phyloP scores from a whole-genome alignment of 2,888 invertebrate genomes.

The Agriopis leucophaearia region DNA sequence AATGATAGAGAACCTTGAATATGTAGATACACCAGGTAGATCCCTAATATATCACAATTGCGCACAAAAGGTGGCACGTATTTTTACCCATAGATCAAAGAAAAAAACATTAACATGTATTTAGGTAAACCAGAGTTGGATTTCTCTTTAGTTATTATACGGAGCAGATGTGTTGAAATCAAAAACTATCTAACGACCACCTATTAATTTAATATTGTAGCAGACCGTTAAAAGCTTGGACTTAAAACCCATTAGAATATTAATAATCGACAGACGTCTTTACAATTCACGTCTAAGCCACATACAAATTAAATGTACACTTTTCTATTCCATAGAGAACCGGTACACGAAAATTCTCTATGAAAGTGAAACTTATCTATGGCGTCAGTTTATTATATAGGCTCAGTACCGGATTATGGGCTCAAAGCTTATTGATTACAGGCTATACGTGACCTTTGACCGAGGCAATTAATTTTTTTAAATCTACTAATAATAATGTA shows the following conservation, averaged over 20 bases:
- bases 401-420: constrained; percentile 24
- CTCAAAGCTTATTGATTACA: constrained; percentile 36
- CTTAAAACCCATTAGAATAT: constrained; percentile 23
- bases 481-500: constrained; percentile 36
- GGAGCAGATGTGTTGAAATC: background rate
- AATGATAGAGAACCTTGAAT: too few species aligned
- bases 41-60: too few species aligned
- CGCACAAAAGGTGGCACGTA: too few species aligned
- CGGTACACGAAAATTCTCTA: constrained; percentile 28
- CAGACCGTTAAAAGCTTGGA: constrained; percentile 21
- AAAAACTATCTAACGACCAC: constrained; percentile 2
- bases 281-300: constrained; percentile 6
- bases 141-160: too few species aligned
- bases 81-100: too few species aligned
- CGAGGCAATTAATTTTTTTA: constrained; percentile 20
- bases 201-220: constrained; percentile 27
- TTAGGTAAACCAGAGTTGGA: too few species aligned
- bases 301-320: constrained; percentile 27
- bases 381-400: constrained; percentile 23
- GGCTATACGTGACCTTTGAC: constrained; percentile 36
- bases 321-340: constrained; percentile 27
- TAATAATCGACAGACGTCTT: constrained; percentile 26
- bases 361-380: constrained; percentile 40
- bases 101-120: too few species aligned
- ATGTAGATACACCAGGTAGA: too few species aligned